Evolutionary conservation across 2,113 vertebrate species (phyloP).

Genomic region (Sisor rabdophorus): DNA sequence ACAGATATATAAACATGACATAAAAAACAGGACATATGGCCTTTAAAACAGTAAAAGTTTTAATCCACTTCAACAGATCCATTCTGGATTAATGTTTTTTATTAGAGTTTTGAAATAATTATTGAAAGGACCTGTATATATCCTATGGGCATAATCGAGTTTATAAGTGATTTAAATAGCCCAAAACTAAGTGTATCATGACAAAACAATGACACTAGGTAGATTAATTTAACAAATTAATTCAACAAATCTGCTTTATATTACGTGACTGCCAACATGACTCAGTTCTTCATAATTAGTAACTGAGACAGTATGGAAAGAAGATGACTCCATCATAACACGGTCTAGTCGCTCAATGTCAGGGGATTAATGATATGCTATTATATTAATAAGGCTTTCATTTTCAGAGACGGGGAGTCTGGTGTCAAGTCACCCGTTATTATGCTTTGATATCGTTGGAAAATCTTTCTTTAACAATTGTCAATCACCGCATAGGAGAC

Average conservation of each 20-base stretch:
- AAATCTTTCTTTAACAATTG: constrained; percentile 40
- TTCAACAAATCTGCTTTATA: constrained; percentile 14
- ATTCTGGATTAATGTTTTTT: background rate
- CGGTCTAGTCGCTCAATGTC: constrained; percentile 7
- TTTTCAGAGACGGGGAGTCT: constrained; percentile 36
- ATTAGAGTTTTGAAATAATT: background rate
- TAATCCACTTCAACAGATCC: background rate
- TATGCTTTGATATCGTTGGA: constrained; percentile 19
- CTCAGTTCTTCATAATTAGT: constrained; percentile 5
- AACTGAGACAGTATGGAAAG: constrained; percentile 27
- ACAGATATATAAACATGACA: background rate
- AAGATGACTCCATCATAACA: constrained; percentile 7
- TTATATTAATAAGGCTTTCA: constrained; percentile 41
- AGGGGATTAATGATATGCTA: constrained; percentile 12
- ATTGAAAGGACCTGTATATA: background rate
- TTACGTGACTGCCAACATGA: constrained; percentile 2
- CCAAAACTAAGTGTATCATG: background rate
- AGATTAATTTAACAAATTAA: constrained; percentile 14
- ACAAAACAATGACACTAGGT: background rate
- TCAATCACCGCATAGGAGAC: constrained; percentile 34
- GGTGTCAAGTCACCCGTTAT: constrained; percentile 18
- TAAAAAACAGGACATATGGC: background rate
- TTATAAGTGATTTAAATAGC: background rate
- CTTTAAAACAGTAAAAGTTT: background rate
- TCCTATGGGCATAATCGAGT: background rate